Evolutionary conservation across 2,113 vertebrate genomes (phyloP).

Genomic region (Geococcyx californianus): DNA sequence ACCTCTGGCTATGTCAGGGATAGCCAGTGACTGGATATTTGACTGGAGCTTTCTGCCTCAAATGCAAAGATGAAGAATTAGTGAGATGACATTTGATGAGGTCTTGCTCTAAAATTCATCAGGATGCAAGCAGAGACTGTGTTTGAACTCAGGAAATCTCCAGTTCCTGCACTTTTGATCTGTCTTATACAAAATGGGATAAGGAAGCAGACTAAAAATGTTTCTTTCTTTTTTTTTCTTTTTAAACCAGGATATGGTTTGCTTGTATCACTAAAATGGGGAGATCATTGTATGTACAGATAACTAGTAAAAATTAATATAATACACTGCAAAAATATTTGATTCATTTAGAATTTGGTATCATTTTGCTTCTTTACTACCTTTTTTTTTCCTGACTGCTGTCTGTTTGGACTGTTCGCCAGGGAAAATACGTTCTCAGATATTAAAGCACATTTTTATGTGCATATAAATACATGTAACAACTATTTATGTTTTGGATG

Average conservation of each 20-base stretch:
- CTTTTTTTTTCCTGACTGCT: not conserved
- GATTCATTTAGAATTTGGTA: not conserved
- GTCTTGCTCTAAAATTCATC: not conserved
- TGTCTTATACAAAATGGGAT: not conserved
- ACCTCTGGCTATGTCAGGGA: not conserved
- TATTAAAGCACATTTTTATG: not conserved
- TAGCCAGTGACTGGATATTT: not conserved
- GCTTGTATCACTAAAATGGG: not conserved
- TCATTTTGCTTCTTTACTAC: not conserved
- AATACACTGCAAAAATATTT: not conserved
- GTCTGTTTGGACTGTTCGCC: not conserved
- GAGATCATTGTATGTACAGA: rapidly evolving
- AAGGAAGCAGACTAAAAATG: not conserved
- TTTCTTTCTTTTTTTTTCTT: not conserved
- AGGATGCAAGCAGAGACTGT: not conserved
- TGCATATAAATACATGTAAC: not conserved
- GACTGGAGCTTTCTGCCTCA: not conserved
- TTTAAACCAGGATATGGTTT: not conserved
- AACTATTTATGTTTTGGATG: not conserved
- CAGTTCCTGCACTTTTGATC: not conserved
- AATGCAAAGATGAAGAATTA: not conserved
- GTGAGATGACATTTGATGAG: not conserved
- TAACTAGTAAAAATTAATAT: not conserved
- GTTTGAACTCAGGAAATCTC: not conserved
- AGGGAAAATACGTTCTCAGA: not conserved